Percentiles rank a stretch among this genome's conserved stretches.
Conservation (phyloP, 2,797 vertebrate genomes). For the Scyliorhinus canicula region DNA sequence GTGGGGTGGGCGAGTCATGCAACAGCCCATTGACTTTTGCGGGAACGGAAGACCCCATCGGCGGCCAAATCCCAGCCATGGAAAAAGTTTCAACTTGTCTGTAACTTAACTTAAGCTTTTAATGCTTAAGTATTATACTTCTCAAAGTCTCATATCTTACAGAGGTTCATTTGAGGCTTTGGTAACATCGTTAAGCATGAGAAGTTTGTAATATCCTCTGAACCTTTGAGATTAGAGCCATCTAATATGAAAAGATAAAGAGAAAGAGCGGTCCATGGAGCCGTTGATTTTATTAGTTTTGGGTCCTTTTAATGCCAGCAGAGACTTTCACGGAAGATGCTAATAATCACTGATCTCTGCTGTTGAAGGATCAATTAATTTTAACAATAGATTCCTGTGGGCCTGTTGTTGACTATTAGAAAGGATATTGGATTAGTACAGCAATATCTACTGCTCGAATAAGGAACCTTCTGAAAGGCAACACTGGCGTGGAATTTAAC, state of each 20-base stretch:
- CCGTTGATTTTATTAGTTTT: neutral
- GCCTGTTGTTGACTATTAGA: neutral
- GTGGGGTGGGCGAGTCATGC: no score
- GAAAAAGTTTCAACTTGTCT: neutral
- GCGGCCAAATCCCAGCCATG: no score
- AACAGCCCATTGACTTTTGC: no score
- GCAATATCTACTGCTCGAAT: neutral
- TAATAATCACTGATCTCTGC: neutral
- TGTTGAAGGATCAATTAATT: neutral
- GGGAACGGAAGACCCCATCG: no score
- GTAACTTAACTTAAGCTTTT: neutral
- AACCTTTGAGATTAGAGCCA: neutral
- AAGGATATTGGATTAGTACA: neutral
- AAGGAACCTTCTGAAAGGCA: neutral
- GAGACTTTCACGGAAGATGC: neutral
- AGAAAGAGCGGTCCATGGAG: neutral
- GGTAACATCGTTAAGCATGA: neutral
- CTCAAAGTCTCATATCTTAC: neutral
- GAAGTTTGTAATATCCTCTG: neutral
- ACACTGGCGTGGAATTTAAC: no score
- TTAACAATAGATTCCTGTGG: neutral
- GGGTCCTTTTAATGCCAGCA: neutral
- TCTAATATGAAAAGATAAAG: neutral
- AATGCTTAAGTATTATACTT: neutral
- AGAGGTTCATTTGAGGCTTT: neutral